Conservation (phyloP, 1,140 invertebrate genomes). For the Drosophila seguyi region DNA sequence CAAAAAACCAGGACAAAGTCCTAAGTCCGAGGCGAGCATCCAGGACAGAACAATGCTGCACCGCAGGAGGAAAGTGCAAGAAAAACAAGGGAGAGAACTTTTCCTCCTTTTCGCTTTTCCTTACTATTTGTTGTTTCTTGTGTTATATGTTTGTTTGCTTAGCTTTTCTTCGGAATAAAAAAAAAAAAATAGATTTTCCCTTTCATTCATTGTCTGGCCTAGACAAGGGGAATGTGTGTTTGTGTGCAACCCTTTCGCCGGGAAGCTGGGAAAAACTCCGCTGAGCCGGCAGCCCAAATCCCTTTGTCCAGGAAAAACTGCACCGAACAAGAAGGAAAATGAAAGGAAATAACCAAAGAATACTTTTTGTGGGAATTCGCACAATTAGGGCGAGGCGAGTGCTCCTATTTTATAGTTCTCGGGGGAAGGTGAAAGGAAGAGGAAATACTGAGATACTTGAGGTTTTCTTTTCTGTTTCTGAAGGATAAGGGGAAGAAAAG, state of each 20-base stretch:
- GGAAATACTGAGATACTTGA: slow-evolving; percentile 34
- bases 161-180: slow-evolving; percentile 46
- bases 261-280: slow-evolving; percentile 65
- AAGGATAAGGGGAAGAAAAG: background rate
- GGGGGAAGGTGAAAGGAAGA: slow-evolving; percentile 1
- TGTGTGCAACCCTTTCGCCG: slow-evolving; percentile 54
- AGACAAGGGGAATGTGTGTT: background rate
- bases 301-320: slow-evolving; percentile 37
- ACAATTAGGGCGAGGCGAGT: slow-evolving; percentile 76
- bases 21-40: slow-evolving; percentile 18
- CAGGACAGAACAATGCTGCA: slow-evolving; percentile 55
- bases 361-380: slow-evolving; percentile 77
- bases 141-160: slow-evolving; percentile 54
- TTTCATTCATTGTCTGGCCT: slow-evolving; percentile 43
- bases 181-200: slow-evolving; percentile 65
- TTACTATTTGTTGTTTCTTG: slow-evolving; percentile 25
- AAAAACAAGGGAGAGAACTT: slow-evolving; percentile 21
- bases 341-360: slow-evolving; percentile 43
- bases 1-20: slow-evolving; percentile 18
- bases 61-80: slow-evolving; percentile 46
- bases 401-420: slow-evolving; percentile 10
- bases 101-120: slow-evolving; percentile 11
- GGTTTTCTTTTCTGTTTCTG: background rate
- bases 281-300: slow-evolving; percentile 20
- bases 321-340: slow-evolving; percentile 29